Evolutionary conservation across 1,140 invertebrate genomes (phyloP), one percentile per base, ranked within the genome.

Genomic region (Temnothorax nylanderi): DNA sequence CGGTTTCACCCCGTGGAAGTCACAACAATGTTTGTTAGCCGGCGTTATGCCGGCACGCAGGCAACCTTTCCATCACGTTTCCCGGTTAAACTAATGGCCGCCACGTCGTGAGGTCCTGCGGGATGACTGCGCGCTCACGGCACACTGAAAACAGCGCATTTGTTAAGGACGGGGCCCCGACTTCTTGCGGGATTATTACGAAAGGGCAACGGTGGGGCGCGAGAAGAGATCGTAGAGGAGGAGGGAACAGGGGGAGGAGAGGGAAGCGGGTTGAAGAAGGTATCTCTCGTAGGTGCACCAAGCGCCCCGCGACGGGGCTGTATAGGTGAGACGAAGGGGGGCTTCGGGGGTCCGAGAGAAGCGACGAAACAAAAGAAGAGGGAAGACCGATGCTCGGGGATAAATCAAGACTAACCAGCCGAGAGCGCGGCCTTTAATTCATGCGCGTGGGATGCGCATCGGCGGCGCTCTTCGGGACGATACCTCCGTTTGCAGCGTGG

Each of bases 21-120:
- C 94, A 94, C 93, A 95, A 93, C 94, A 95, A 92, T 94, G 93
- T 94, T 94, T 93, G 93, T 94, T 92, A 92, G 88, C 86, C 62
- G 72, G 85, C 84, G 67, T 87, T 89, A 89, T 88, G 77, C 84
- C 80, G 75, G 72, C 85, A 84, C 87, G 82, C 85, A 87, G 78
- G 37, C 87, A 71, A 82, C 89, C 87, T 87, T 90, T 90, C 89
- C 89, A 90, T 90, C 88, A 90, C 86, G 89, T 90, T 90, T 90
- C 89, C 89, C 71, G 81, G 88, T 82, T 88, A 90, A 86, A 90
- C 89, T 90, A 90, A 90, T 90, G 89, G 89, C 86, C 62, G 86
- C 76, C 89, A 86, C 89, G 89, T 90, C 89, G 89, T 90, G 89
- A 90, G 89, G 89, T 90, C 89, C 89, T 65, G 64, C 86, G 56